These are phyloP conservation scores for Anthopleura xanthogrammica DNA, from an alignment of 92 coral and sea anemone species.

Conservation along the genomic window DNA sequence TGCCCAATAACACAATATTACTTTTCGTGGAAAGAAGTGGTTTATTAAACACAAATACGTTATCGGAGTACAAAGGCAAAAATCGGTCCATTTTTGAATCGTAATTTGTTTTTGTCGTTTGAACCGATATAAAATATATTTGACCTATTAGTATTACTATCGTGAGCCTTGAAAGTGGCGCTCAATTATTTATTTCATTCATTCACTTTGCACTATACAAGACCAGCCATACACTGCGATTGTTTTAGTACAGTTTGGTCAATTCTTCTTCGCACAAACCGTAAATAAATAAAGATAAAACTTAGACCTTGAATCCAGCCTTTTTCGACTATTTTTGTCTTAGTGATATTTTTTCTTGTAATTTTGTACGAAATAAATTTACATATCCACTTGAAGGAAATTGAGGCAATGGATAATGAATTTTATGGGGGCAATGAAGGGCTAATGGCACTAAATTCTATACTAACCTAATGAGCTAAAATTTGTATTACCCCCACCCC, in stretches of 20 bases:
- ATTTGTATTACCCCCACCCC: not conserved
- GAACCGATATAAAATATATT: slow-evolving; percentile 26
- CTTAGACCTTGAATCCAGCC: slow-evolving; percentile 11
- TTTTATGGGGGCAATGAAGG: not conserved
- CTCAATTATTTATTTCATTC: slow-evolving; percentile 15
- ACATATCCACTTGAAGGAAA: not conserved
- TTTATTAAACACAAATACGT: slow-evolving; percentile 74
- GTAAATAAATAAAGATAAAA: slow-evolving; percentile 37
- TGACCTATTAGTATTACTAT: not conserved
- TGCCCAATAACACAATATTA: not conserved
- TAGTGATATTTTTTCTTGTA: not conserved
- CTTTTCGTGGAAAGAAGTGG: slow-evolving; percentile 35
- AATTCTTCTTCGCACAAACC: slow-evolving; percentile 3
- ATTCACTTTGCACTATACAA: slow-evolving; percentile 17
- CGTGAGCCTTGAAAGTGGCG: not conserved
- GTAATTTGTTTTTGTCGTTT: not conserved
- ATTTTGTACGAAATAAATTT: slow-evolving; percentile 19
- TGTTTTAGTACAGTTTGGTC: slow-evolving; percentile 15
- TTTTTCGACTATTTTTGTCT: slow-evolving; percentile 4
- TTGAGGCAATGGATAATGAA: not conserved
- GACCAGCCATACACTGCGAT: slow-evolving; percentile 7
- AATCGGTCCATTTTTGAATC: slow-evolving; percentile 4
- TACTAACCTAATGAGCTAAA: not conserved
- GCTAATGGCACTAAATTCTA: not conserved
- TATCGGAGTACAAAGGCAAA: slow-evolving; percentile 42